Conservation (phyloP, 2,888 invertebrate species). For the Protophormia terraenovae region DNA sequence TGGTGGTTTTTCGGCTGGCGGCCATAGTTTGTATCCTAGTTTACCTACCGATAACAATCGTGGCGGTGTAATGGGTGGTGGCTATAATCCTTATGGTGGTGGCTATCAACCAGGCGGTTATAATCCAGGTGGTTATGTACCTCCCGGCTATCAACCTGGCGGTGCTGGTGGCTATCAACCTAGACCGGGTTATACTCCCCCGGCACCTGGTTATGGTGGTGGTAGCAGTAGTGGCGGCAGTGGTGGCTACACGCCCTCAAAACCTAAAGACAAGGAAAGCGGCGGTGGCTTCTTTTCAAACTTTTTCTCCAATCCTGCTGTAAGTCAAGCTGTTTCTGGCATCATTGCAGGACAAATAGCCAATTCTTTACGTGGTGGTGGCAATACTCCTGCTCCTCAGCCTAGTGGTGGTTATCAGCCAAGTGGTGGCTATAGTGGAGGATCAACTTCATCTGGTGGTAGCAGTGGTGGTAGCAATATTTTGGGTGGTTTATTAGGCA, state of each 20-base stretch:
- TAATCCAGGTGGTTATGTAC: constrained; percentile 70
- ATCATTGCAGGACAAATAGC: constrained; percentile 80
- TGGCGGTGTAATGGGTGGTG: constrained; percentile 72
- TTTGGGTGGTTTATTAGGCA: constrained; percentile 75
- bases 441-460: constrained; percentile 71
- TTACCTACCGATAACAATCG: constrained; percentile 74
- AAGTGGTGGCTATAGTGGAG: constrained; percentile 72
- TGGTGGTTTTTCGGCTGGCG: constrained; percentile 79
- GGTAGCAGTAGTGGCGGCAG: constrained; percentile 71
- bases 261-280: constrained; percentile 77
- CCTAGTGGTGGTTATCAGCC: constrained; percentile 75
- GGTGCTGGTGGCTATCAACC: constrained; percentile 71
- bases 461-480: constrained; percentile 72
- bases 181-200: constrained; percentile 71
- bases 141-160: constrained; percentile 74
- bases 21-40: constrained; percentile 78
- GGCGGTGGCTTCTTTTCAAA: constrained; percentile 78
- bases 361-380: constrained; percentile 78
- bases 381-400: constrained; percentile 67
- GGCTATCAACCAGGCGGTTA: constrained; percentile 68
- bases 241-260: constrained; percentile 69
- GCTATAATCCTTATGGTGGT: constrained; percentile 75
- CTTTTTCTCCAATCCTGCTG: constrained; percentile 79
- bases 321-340: constrained; percentile 80
- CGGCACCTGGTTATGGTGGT: constrained; percentile 75